These are phyloP conservation scores for Apaloderma vittatum DNA, from an alignment of 2,113 vertebrate species.

Conservation along the genomic window DNA sequence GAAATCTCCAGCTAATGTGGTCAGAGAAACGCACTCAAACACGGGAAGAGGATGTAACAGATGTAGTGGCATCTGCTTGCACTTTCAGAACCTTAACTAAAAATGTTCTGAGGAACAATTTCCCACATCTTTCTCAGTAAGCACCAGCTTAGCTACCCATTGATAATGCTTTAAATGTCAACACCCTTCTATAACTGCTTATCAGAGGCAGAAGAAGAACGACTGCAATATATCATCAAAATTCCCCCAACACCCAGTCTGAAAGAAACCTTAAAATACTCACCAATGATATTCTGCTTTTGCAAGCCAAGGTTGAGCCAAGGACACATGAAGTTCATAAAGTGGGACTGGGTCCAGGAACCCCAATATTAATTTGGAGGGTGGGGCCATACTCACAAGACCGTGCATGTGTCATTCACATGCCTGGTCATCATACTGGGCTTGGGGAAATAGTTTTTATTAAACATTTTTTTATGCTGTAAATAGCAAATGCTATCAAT, in stretches of 20 bases:
- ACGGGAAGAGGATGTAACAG: not conserved
- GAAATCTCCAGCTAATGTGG: not conserved
- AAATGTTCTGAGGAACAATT: slow-evolving; percentile 1
- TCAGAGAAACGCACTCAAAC: not conserved
- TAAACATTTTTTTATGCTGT: not conserved
- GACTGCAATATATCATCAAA: not conserved
- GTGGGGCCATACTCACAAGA: not conserved
- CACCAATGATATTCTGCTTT: not conserved
- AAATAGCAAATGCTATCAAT: not conserved
- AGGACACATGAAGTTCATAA: not conserved
- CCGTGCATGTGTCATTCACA: not conserved
- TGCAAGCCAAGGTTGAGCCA: not conserved
- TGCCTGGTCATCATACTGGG: not conserved
- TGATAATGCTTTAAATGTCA: slow-evolving; percentile 51
- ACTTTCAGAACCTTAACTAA: slow-evolving; percentile 49
- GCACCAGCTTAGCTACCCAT: not conserved
- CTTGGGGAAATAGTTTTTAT: not conserved
- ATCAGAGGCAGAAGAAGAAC: not conserved
- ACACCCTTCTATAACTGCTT: not conserved
- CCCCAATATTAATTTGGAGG: not conserved
- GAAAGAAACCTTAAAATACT: not conserved
- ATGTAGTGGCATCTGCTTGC: slow-evolving; percentile 49
- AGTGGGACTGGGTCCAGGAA: not conserved
- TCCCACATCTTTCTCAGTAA: not conserved
- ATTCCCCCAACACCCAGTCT: not conserved